phyloP scores from a whole-genome alignment of 2,113 vertebrate species.

The Ovibos moschatus region DNA sequence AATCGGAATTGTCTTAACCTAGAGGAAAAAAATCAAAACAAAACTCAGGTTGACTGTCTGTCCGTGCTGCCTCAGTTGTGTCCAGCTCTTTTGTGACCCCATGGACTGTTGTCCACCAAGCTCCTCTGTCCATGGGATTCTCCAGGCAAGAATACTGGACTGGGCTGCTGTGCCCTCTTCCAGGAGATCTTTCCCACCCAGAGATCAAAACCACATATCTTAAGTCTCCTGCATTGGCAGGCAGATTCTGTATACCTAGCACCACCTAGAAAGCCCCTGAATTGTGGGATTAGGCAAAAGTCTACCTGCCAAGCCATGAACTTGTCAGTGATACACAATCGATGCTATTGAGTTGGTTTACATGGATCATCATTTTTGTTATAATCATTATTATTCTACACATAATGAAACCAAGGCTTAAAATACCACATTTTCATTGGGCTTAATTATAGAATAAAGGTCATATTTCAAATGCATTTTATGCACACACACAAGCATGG shows the following conservation, averaged over 20 bases:
- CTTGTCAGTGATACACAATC: neutral
- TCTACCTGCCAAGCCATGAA: neutral
- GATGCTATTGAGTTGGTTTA: neutral
- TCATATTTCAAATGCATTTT: neutral
- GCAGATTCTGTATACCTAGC: neutral
- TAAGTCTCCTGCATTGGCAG: neutral
- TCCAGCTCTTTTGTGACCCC: neutral
- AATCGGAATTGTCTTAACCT: neutral
- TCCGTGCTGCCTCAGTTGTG: fast-evolving
- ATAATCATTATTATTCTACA: neutral
- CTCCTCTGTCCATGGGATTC: neutral
- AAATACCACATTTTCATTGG: neutral
- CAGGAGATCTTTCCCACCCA: neutral
- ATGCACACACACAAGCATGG: neutral
- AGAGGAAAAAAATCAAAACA: neutral
- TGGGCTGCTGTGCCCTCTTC: neutral
- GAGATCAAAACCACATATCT: neutral
- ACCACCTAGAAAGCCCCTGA: neutral
- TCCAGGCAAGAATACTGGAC: neutral
- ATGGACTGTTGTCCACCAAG: fast-evolving
- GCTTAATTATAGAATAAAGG: neutral
- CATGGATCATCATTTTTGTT: neutral
- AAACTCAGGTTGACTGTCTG: neutral
- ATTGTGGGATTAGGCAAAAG: neutral
- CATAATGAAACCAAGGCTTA: neutral